Evolutionary conservation across 2,113 vertebrate genomes (phyloP).

Genomic region (Anolis carolinensis): DNA sequence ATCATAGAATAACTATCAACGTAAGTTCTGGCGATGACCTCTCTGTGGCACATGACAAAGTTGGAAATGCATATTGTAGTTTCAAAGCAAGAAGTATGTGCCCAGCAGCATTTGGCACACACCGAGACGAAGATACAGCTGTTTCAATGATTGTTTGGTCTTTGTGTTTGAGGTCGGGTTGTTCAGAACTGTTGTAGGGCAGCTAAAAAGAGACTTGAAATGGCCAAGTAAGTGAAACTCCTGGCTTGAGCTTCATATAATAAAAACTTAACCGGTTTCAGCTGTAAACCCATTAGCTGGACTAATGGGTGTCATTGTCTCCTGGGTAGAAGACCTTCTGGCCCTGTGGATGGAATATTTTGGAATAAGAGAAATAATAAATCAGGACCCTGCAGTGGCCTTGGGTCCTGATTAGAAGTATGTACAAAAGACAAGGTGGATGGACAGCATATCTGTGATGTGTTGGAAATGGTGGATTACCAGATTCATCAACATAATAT

Average conservation of each 20-base stretch:
- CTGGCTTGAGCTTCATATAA: not conserved
- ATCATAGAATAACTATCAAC: not conserved
- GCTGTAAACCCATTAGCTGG: not conserved
- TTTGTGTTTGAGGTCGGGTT: not conserved
- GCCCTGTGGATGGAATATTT: not conserved
- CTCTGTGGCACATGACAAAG: not conserved
- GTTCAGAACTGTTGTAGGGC: not conserved
- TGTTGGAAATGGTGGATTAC: not conserved
- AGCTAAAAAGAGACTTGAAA: not conserved
- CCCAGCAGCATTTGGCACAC: not conserved
- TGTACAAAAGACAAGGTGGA: not conserved
- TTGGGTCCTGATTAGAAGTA: not conserved
- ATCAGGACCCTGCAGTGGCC: not conserved
- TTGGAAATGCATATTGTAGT: not conserved
- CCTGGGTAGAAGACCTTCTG: not conserved
- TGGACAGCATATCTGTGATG: not conserved
- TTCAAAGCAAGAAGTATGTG: not conserved
- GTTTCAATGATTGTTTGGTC: too few species aligned
- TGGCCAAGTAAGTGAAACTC: not conserved
- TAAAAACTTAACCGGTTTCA: not conserved
- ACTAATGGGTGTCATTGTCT: not conserved
- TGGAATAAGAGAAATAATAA: not conserved
- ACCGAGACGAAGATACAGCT: too few species aligned
- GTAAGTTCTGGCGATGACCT: not conserved
- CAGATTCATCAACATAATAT: not conserved